Base-by-base conservation (phyloP, 2,113 vertebrate species). In the Fregetta grallaria region DNA sequence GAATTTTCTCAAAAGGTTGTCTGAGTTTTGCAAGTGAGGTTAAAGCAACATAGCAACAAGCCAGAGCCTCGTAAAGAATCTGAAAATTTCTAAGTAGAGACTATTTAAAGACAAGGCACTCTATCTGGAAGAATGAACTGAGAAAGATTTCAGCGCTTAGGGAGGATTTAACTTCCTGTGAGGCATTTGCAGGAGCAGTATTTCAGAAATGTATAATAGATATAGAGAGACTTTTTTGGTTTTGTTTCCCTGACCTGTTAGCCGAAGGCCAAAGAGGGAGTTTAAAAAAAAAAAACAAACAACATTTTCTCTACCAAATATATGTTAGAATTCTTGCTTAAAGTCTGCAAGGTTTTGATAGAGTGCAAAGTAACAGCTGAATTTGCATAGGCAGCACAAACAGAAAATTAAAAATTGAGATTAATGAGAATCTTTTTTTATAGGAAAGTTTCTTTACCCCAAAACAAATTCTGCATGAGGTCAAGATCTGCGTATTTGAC, bases 151-250 rank as follows among this genome's bases (percentile, higher is more conserved):
- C 71, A 67, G 7, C 12, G 56, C 22, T 19, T 6, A 71, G 2
- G 9, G 6, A 65, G 23, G 5, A 56, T 45, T 66, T 56, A 66
- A 36, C 3, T 75, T 71, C 32, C 32, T 65, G 26, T 56, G n/a
- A 59, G 26, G 3, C 1, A 0, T 74, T 44, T 9, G 4, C 10
- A 85, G n/a, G 63, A 50, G 10, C 3, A 44, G 7, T 29, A 34
- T 61, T 77, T 92, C 32, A 80, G 25, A 68, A 90, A 36, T 9
- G 1, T 27, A 21, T 30, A n/a, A 13, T 23, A 49, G 19, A 76
- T 80, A 58, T 1, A 0, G 15, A 50, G 9, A 68, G 3, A 13
- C 11, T 58, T 59, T 65, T 65, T 66, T 63, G 1, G 3, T 44
- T 30, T 58, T 87, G 13, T 7, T 15, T 68, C 27, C 4, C 20